Conservation (phyloP, 2,888 invertebrate species). For the Athalia cordata region DNA sequence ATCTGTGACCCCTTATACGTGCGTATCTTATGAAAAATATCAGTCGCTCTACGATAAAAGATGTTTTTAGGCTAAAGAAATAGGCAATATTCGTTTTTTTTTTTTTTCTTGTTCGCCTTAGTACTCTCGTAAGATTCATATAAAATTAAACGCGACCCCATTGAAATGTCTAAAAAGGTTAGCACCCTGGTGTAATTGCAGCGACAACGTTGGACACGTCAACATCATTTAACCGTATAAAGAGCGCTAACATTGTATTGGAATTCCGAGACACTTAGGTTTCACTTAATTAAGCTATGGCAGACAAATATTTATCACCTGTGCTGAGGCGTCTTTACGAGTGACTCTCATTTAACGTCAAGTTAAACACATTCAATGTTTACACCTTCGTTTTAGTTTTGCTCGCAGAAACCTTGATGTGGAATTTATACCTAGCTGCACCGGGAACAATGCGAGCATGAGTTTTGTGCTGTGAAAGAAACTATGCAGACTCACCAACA, state of each 20-base stretch:
- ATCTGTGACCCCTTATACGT: too few species aligned
- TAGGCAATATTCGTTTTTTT: too few species aligned
- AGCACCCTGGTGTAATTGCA: conserved; percentile 30
- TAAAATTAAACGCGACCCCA: not conserved
- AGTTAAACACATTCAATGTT: conserved; percentile 12
- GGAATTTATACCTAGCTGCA: conserved; percentile 3
- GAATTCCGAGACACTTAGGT: conserved; percentile 47
- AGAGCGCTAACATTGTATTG: conserved; percentile 59
- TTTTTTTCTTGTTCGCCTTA: too few species aligned
- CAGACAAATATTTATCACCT: conserved; percentile 65
- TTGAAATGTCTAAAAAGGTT: not conserved
- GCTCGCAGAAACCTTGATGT: too few species aligned
- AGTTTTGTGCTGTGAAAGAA: not conserved
- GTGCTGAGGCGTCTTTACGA: conserved; percentile 13
- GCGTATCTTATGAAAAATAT: too few species aligned
- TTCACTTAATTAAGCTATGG: conserved; percentile 60
- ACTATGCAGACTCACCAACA: not conserved
- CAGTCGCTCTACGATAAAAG: not conserved
- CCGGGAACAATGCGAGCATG: not conserved
- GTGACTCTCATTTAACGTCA: conserved; percentile 39
- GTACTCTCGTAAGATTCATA: too few species aligned
- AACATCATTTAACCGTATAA: conserved; percentile 25
- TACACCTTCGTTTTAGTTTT: not conserved
- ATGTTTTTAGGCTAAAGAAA: too few species aligned
- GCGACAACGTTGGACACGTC: conserved; percentile 9